Evolutionary conservation across 2,888 invertebrate species (phyloP), one percentile per base, ranked within the genome.

Genomic region (Euzophera pinguis): DNA sequence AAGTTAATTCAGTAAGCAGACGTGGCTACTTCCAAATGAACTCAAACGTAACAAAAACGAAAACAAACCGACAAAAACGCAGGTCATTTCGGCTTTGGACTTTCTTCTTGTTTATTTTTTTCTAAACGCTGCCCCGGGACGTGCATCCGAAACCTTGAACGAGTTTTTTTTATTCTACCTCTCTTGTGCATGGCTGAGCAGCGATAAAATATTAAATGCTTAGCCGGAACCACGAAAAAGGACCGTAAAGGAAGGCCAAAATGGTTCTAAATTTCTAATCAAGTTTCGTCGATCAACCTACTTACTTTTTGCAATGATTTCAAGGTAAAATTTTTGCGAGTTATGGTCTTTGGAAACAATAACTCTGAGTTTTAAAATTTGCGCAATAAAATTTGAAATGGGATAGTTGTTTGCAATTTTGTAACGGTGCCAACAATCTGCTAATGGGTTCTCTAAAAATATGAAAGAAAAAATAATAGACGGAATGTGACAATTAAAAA

Each of bases 11-110:
- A 81, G 89, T 89, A 84, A 87, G 84, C 84, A 78, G 84, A 82
- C 86, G 78, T 82, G 81, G 89, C 87, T 86, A 85, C 90, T 88
- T 85, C 86, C 77, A 90, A 90, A 89, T 90, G 89, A 90, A 88
- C 87, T 86, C 87, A 84, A 88, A 86, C 78, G 83, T 81, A 83
- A 89, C 85, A 89, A 89, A 90, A 89, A 89, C 81, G 79, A 87
- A 85, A 89, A 89, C 86, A 88, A 89, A 87, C 81, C 84, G 71
- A 90, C 84, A 89, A 90, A 90, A 90, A 90, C 84, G 81, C 87
- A 84, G 90, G 89, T 89, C 89, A 89, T 87, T 88, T 87, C 84
- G 81, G 77, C 75, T 75, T 45, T 84, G 78, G 85, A 83, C 81
- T 85, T 77, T 82, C 82, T 77, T 82, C 82, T 84, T 74, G 81